These are phyloP conservation scores for Tenthredo notha DNA, from an alignment of 2,888 invertebrate species.

Conservation along the genomic window DNA sequence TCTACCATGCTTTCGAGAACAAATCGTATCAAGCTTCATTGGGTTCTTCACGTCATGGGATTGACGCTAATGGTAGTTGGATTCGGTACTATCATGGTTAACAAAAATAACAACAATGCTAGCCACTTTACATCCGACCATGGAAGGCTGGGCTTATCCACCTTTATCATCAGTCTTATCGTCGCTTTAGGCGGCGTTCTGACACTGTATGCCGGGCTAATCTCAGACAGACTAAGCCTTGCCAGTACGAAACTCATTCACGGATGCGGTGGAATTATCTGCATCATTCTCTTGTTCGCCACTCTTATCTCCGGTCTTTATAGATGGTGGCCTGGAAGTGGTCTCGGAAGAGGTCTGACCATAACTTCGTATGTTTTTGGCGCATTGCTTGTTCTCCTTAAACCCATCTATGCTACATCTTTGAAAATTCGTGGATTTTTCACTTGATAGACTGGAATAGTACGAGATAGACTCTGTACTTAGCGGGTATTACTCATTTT, in stretches of 20 bases:
- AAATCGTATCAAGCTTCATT: constrained; percentile 71
- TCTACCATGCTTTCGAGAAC: constrained; percentile 64
- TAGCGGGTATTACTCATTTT: neutral
- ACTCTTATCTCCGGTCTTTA: constrained; percentile 72
- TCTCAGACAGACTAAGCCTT: constrained; percentile 71
- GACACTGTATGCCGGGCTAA: constrained; percentile 71
- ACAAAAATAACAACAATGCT: constrained; percentile 63
- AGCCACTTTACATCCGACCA: constrained; percentile 70
- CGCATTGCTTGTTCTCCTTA: constrained; percentile 68
- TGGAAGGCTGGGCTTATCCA: constrained; percentile 68
- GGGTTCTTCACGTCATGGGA: constrained; percentile 70
- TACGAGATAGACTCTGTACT: neutral
- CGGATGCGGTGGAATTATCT: constrained; percentile 69
- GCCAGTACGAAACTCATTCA: constrained; percentile 71
- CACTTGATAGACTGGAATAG: neutral
- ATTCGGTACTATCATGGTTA: constrained; percentile 68
- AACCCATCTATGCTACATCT: constrained; percentile 70
- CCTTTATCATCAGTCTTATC: constrained; percentile 65
- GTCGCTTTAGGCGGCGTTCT: constrained; percentile 69
- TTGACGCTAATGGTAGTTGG: constrained; percentile 67
- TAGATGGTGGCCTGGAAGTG: constrained; percentile 66
- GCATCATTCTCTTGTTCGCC: constrained; percentile 69
- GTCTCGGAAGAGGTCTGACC: constrained; percentile 65
- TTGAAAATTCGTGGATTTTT: constrained; percentile 61
- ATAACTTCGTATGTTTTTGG: constrained; percentile 71